Conservation (phyloP, 2,888 invertebrate species). For the Colletes collaris region DNA sequence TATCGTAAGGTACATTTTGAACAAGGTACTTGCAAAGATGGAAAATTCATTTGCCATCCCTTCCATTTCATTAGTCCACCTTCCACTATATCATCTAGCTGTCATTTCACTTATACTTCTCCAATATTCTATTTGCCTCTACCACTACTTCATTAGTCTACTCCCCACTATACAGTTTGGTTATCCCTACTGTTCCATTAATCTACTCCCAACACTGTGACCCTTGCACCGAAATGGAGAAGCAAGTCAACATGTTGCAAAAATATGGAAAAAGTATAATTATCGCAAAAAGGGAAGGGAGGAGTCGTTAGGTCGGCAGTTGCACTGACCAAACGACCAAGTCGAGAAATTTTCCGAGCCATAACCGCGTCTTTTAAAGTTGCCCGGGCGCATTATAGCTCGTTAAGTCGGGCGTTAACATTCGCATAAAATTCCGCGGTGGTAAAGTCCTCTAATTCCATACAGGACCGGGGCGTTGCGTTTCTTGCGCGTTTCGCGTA, state of each 20-base stretch:
- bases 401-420: conserved; percentile 17
- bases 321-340: conserved; percentile 16
- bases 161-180: too few relatives aligned
- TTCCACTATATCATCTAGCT: too few relatives aligned
- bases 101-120: too few relatives aligned
- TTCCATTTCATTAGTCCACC: too few relatives aligned
- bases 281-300: background rate
- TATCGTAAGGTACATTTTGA: too few relatives aligned
- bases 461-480: background rate
- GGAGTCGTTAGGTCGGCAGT: conserved; percentile 9
- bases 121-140: too few relatives aligned
- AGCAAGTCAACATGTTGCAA: background rate
- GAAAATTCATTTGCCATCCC: too few relatives aligned
- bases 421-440: conserved; percentile 25
- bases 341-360: background rate
- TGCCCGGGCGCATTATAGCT: conserved; percentile 2
- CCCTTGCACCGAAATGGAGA: too few relatives aligned
- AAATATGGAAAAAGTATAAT: background rate
- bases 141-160: too few relatives aligned
- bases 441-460: conserved; percentile 13
- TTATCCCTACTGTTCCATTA: too few relatives aligned
- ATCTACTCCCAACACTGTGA: background rate
- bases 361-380: conserved; percentile 12
- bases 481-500: background rate
- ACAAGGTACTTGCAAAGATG: too few relatives aligned